Evolutionary conservation across 2,113 vertebrate species (phyloP).

Genomic region (Varanus komodoensis): DNA sequence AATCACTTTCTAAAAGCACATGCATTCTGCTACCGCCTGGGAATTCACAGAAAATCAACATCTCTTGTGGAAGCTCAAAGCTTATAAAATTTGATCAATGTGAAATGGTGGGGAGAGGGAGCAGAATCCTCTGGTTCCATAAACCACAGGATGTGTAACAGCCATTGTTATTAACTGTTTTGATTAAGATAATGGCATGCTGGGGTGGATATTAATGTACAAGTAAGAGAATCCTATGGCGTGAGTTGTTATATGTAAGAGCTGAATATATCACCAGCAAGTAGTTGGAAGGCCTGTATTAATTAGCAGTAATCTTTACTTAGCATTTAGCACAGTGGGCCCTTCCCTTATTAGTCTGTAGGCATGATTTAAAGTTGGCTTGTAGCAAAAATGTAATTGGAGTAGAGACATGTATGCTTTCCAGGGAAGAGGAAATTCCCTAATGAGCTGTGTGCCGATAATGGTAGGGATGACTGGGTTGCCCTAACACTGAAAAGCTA

Average conservation of each 20-base stretch:
- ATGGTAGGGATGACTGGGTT: not conserved
- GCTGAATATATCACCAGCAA: conserved; percentile 10
- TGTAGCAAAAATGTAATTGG: conserved; percentile 5
- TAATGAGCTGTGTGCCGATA: not conserved
- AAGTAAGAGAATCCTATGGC: not conserved
- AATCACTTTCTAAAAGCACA: not conserved
- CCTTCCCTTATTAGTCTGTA: not conserved
- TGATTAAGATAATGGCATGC: conserved; percentile 10
- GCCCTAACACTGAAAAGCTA: not conserved
- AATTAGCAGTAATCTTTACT: conserved; percentile 12
- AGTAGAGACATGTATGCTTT: conserved; percentile 15
- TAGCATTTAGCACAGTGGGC: conserved; percentile 22
- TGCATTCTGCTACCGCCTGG: not conserved
- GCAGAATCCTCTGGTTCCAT: not conserved
- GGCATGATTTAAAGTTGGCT: conserved; percentile 28
- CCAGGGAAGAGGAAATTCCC: conserved; percentile 8
- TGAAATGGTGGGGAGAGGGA: not conserved
- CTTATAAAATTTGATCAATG: not conserved
- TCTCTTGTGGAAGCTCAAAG: not conserved
- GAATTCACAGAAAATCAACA: not conserved
- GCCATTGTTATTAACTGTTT: not conserved
- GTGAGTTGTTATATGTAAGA: not conserved
- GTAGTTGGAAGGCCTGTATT: not conserved
- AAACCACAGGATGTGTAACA: not conserved
- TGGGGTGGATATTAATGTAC: conserved; percentile 4